Conservation (phyloP, 2,888 invertebrate genomes). For the Notocelia uddmanniana region DNA sequence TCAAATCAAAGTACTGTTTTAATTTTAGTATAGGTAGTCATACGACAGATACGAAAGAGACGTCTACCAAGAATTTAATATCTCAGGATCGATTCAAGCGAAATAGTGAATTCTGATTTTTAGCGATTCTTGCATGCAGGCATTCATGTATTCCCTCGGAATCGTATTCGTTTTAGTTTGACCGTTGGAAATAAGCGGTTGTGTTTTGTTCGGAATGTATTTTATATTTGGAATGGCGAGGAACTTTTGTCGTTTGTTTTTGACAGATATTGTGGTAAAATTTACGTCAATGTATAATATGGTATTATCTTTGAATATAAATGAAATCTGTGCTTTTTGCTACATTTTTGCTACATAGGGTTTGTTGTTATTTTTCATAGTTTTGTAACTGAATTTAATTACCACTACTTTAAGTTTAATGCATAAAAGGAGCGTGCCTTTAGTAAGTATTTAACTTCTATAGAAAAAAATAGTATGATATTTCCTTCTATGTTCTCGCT, state of each 20-base stretch:
- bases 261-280: too few species aligned
- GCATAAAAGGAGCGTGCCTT: too few species aligned
- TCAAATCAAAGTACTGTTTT: conserved; percentile 2
- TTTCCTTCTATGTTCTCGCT: too few species aligned
- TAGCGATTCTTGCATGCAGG: conserved; percentile 29
- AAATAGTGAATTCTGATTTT: conserved; percentile 38
- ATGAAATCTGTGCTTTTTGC: too few species aligned
- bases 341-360: too few species aligned
- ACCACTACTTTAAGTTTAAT: too few species aligned
- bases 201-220: conserved; percentile 16
- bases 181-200: conserved; percentile 32
- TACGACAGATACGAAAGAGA: conserved; percentile 20
- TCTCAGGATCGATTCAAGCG: conserved; percentile 40
- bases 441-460: too few species aligned
- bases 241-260: not conserved
- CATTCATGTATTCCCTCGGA: conserved; percentile 24
- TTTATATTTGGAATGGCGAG: conserved; percentile 7
- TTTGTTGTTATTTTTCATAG: too few species aligned
- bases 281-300: too few species aligned
- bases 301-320: too few species aligned
- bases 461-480: too few species aligned
- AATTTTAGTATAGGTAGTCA: not conserved
- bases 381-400: too few species aligned
- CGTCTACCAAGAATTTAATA: conserved; percentile 41
- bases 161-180: conserved; percentile 26